Evolutionary conservation across 2,888 invertebrate species (phyloP), one percentile per base, ranked within the genome.

Genomic region (Balanococcus diminutus): DNA sequence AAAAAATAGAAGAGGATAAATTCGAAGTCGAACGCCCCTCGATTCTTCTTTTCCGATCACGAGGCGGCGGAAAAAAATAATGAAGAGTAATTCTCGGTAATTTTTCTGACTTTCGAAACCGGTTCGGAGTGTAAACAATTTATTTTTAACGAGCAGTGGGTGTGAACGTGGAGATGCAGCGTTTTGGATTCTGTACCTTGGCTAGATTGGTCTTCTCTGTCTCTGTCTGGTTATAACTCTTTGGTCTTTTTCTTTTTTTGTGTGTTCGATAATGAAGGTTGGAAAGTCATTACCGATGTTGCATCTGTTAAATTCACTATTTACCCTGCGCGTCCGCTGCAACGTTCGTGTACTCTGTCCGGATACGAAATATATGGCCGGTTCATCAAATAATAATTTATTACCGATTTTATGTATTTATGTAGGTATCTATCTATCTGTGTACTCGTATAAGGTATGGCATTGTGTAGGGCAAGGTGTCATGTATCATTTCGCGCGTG

Each of bases 71-170:
- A 84, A 84, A 67, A n/a, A 72, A 84, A 84, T 84, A 84, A 67
- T 72, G 84, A 75, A 84, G 39, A 75, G 72, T 84, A 84, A 84
- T 84, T 84, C 84, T 84, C 67, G 25, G 84, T 84, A 84, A 84
- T 84, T 84, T 82, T 84, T 84, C 84, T 75, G 32, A 32, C 46
- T 84, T 84, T 75, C 46, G 39, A 46, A 84, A 84, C 84, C 84
- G 84, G 84, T 84, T 84, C 72, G 39, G 42, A 72, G 84, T 84
- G 84, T 84, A 84, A 84, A 84, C 84, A 72, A 84, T 84, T 84
- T 72, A 72, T 84, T 84, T 84, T 84, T 84, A 84, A 84, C 84
- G 84, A 84, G 84, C 84, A 75, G 75, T 84, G 84, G 84, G 84
- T 84, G 84, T 84, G 84, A 84, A 84, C 84, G 84, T 75, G 32